Base-by-base conservation (phyloP, 2,113 vertebrate species). In the Salvelinus alpinus region DNA sequence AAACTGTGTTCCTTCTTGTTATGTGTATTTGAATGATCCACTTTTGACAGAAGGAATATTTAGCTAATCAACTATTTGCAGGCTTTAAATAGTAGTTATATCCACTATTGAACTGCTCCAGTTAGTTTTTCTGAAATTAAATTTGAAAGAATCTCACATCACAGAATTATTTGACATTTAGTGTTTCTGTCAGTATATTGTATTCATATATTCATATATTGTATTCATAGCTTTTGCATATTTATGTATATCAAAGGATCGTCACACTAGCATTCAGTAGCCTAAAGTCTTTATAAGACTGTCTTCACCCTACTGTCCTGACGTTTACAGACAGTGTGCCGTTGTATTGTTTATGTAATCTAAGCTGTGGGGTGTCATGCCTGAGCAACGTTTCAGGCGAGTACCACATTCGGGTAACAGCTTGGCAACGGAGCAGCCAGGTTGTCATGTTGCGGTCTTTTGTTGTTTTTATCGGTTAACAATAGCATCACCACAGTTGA, bases 341-440 rank as follows among this genome's bases (percentile, higher is more conserved):
- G n/a, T 25, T 72, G 54, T 57, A 38, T 72, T 47, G 47, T 62
- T 71, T 12, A 34, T 76, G 75, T 75, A 71, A 71, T 73, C 16
- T 57, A 57, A 83, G 27, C 59, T 75, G 31, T 18, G 14, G 13
- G 31, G 51, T 69, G 29, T 24, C 51, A 34, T 73, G 69, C 62
- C 47, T 44, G 11, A 69, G 24, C 51, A 64, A 24, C 9, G 27
- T 25, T 62, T 22, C 22, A 12, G 18, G 12, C n/a, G 31, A 68
- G 48, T 13, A 34, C 24, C n/a, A 25, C 67, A 29, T 73, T n/a
- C 25, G 57, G 66, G 44, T 62, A 71, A 51, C 70, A 73, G 70
- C 44, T 34, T 67, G 64, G 64, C 29, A 47, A 78, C 34, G 9
- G 72, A 57, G 24, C 20, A 62, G 69, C 18, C 34, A 60, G 67